Evolutionary conservation across 2,888 invertebrate genomes (phyloP).

Genomic region (Drosophila gaucha): DNA sequence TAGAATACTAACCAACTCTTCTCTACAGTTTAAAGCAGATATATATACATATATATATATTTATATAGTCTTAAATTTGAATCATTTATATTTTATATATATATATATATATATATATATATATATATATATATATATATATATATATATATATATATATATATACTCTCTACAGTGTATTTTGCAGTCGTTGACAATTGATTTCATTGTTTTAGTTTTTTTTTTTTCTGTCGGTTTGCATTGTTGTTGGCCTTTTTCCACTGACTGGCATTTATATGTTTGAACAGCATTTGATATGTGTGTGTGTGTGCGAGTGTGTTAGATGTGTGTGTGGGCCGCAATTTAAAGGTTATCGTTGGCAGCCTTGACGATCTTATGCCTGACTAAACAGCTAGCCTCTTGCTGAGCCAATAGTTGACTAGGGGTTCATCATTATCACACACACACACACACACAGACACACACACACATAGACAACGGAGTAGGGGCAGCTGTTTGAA

Average conservation of each 20-base stretch:
- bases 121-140: too few species aligned
- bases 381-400: conserved; percentile 53
- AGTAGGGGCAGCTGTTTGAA: neutral
- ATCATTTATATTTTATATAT: too few species aligned
- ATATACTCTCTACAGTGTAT: conserved; percentile 1
- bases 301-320: neutral
- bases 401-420: conserved; percentile 12
- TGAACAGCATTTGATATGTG: conserved; percentile 37
- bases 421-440: conserved; percentile 45
- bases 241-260: conserved; percentile 28
- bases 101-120: too few species aligned
- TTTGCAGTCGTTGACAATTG: neutral
- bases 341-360: conserved; percentile 72
- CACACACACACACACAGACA: neutral
- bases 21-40: too few species aligned
- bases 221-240: neutral
- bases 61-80: too few species aligned
- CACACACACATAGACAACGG: neutral
- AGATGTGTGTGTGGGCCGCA: conserved; percentile 37
- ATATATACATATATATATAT: too few species aligned
- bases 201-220: neutral
- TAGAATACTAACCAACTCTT: too few species aligned
- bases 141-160: too few species aligned
- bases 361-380: conserved; percentile 72
- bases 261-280: conserved; percentile 41